Percentiles rank a stretch among this genome's conserved stretches.
phyloP scores from a whole-genome alignment of 2,888 invertebrate genomes.

The Trichopoda pennipes region DNA sequence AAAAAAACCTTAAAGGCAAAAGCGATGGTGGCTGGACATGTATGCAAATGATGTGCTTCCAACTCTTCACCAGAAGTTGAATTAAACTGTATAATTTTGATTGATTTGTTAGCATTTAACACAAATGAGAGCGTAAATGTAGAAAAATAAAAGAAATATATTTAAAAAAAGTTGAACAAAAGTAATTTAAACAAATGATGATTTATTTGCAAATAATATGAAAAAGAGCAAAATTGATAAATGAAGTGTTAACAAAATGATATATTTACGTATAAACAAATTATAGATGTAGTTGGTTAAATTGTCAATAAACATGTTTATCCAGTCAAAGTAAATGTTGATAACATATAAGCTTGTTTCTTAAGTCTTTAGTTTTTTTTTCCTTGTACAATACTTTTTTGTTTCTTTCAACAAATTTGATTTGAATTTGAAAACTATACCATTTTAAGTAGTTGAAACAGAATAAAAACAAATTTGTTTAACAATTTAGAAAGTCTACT shows the following conservation, averaged over 20 bases:
- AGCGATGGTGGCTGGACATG: conserved; percentile 2
- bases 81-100: conserved; percentile 44
- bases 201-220: conserved; percentile 60
- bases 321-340: conserved; percentile 7
- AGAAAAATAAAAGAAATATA: too few relatives aligned
- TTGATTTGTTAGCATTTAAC: conserved; percentile 57
- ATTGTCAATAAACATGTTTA: conserved; percentile 45
- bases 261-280: conserved; percentile 44
- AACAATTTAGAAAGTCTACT: conserved; percentile 52
- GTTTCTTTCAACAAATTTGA: neutral
- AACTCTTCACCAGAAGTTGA: conserved; percentile 29
- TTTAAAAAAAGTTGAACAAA: neutral
- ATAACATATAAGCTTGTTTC: conserved; percentile 7
- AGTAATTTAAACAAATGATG: conserved; percentile 48
- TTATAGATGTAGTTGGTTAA: conserved; percentile 44
- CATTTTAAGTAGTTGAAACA: conserved; percentile 21
- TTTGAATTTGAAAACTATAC: conserved; percentile 4
- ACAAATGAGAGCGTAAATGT: neutral
- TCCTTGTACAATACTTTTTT: neutral
- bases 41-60: neutral
- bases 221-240: conserved; percentile 49
- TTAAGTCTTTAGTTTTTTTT: conserved; percentile 35
- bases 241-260: conserved; percentile 61
- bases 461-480: conserved; percentile 34
- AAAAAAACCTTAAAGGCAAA: conserved; percentile 38